A percentile compares a stretch with the other conserved stretches of the same genome.
Evolutionary conservation across 2,113 vertebrate genomes (phyloP).

Genomic region (Silurus asotus): DNA sequence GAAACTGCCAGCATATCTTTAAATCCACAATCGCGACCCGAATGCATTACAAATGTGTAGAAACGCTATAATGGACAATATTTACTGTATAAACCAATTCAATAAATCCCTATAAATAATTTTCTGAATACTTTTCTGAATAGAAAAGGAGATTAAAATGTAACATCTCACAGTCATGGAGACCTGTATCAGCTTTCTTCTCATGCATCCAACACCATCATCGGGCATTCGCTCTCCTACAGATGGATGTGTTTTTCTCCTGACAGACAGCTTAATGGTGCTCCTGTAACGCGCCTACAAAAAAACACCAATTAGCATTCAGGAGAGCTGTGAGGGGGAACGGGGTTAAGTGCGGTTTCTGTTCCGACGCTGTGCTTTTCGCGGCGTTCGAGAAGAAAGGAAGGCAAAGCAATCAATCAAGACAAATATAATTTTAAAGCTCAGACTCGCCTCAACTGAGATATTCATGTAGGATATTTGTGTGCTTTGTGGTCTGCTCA

Average conservation of each 20-base stretch:
- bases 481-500: neutral
- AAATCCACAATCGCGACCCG: neutral
- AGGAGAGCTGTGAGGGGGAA: constrained; percentile 5
- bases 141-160: neutral
- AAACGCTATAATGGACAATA: neutral
- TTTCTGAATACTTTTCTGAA: neutral
- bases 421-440: constrained; percentile 35
- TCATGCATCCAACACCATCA: constrained; percentile 26
- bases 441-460: constrained; percentile 8
- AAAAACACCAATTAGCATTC: constrained; percentile 43
- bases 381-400: constrained; percentile 8
- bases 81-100: neutral
- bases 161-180: neutral
- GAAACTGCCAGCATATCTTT: neutral
- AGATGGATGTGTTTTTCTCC: constrained; percentile 39
- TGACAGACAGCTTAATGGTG: constrained; percentile 52
- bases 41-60: neutral
- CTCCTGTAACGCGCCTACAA: constrained; percentile 24
- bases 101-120: neutral
- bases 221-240: constrained; percentile 35
- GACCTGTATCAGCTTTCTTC: constrained; percentile 32
- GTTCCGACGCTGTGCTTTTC: constrained; percentile 21
- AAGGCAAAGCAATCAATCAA: constrained; percentile 39
- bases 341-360: constrained; percentile 47
- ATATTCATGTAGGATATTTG: constrained; percentile 10